Base-by-base conservation (phyloP, 2,797 vertebrate species). In the Sebastiscus albofasciatus region DNA sequence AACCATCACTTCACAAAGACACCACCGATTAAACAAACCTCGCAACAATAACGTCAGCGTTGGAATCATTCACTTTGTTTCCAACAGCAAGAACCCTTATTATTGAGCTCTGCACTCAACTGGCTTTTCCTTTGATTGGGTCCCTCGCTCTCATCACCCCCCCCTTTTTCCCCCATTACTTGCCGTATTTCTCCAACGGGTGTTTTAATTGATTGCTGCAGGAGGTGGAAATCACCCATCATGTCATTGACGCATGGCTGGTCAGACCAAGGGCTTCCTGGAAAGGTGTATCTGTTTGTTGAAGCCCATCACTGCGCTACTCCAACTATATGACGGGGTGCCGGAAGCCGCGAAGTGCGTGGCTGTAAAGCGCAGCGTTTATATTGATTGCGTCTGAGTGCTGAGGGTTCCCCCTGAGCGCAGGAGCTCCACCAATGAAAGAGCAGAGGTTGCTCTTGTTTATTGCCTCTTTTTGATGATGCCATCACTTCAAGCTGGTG, bases 401-500 rank as follows among this genome's bases (percentile, higher is more conserved):
- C 88, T 52, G 72, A 89, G 87, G 82, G 88, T 88, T 78, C 77
- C 82, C 83, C 79, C 73, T 4, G 69, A 84, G 91, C 58, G 0
- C 78, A 20, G 61, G 70, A 72, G 81, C 84, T 80, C 85, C 80
- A 68, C 88, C 88, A 87, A 81, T 87, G 78, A 88, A 86, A 83
- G 82, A 77, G 79, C 52, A 80, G 86, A 85, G 81, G 87, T 71
- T 72, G 82, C 80, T 76, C 86, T 87, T 89, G 81, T 93, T 91
- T 93, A 91, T 87, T 89, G 81, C 83, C 78, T 87, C 64, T 75
- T 87, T 92, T 80, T 93, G 90, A 94, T 87, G 92, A 93, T 91
- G 91, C 87, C 92, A 91, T 93, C 91, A 90, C 80, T 93, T 87
- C 75, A 72, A 3, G 74, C 77, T 70, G 33, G 29, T 75, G 79